Evolutionary conservation across 2,888 invertebrate species (phyloP).

Genomic region (Chirona hameri): DNA sequence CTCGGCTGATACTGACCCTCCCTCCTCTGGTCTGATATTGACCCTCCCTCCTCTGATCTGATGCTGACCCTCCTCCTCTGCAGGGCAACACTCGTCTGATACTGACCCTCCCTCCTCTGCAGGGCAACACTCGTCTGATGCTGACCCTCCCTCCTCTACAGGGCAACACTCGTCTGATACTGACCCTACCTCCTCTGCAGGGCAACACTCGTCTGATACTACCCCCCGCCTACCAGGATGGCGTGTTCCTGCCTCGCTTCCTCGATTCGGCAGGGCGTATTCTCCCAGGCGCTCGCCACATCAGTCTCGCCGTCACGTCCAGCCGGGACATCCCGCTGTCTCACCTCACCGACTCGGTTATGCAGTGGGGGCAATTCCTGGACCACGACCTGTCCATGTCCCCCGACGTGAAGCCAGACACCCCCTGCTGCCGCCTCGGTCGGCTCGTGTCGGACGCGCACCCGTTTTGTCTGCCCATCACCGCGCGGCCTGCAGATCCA

Average conservation of each 20-base stretch:
- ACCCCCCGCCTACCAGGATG: constrained; percentile 35
- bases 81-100: no score
- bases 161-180: no score
- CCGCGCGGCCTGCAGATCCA: background rate
- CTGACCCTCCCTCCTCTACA: no score
- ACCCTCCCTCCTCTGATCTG: no score
- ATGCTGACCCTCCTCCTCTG: no score
- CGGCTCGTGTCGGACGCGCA: background rate
- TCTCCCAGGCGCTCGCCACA: constrained; percentile 70
- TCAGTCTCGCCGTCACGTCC: constrained; percentile 59
- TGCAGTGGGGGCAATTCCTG: constrained; percentile 39
- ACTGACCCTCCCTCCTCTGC: no score
- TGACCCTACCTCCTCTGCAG: constrained; percentile 57
- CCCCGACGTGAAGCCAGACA: constrained; percentile 30
- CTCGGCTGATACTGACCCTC: no score
- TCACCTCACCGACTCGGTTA: constrained; percentile 64
- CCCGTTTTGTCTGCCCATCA: constrained; percentile 12
- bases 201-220: constrained; percentile 56
- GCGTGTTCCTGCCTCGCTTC: constrained; percentile 51
- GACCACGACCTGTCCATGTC: constrained; percentile 39
- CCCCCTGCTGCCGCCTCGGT: background rate
- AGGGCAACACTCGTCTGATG: no score
- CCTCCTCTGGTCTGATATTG: no score
- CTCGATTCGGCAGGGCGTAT: constrained; percentile 42
- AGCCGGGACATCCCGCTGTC: constrained; percentile 63